phyloP scores from a whole-genome alignment of 2,888 invertebrate genomes.

The Heteromyza rotundicornis region DNA sequence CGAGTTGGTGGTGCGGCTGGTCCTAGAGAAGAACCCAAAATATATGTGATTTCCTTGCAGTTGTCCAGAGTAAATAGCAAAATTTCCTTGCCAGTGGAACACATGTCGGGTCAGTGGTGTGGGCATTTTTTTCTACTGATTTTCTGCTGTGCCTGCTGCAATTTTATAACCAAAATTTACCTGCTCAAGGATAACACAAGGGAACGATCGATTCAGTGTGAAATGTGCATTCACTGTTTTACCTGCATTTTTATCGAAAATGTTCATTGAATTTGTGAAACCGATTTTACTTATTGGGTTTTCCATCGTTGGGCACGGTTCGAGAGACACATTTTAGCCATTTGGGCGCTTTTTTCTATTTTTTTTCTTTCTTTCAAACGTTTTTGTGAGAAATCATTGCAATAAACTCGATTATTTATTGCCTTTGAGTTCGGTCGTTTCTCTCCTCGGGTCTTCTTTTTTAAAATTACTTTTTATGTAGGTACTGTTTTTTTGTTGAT shows the following conservation, averaged over 20 bases:
- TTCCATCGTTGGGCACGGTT: background rate
- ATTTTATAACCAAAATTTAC: constrained; percentile 10
- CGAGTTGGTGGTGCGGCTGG: background rate
- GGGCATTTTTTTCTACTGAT: no score
- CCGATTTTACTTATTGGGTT: constrained; percentile 19
- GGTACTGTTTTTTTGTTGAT: no score
- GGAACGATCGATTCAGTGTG: no score
- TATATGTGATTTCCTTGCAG: background rate
- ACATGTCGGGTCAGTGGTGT: constrained; percentile 21
- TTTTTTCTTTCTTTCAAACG: background rate
- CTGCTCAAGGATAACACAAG: constrained; percentile 10
- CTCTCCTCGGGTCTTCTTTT: no score
- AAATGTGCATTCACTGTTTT: background rate
- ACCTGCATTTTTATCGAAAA: constrained; percentile 8
- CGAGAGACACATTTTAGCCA: background rate
- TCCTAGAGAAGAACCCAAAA: constrained; percentile 7
- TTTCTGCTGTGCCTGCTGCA: no score
- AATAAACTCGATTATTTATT: no score
- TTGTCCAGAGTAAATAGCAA: no score
- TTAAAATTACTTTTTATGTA: no score
- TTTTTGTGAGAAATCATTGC: background rate
- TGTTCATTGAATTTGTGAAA: background rate
- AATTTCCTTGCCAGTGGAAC: no score
- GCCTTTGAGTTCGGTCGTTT: no score
- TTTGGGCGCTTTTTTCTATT: background rate